phyloP scores from a whole-genome alignment of 2,113 vertebrate species.

The Melanostigma gelatinosum region DNA sequence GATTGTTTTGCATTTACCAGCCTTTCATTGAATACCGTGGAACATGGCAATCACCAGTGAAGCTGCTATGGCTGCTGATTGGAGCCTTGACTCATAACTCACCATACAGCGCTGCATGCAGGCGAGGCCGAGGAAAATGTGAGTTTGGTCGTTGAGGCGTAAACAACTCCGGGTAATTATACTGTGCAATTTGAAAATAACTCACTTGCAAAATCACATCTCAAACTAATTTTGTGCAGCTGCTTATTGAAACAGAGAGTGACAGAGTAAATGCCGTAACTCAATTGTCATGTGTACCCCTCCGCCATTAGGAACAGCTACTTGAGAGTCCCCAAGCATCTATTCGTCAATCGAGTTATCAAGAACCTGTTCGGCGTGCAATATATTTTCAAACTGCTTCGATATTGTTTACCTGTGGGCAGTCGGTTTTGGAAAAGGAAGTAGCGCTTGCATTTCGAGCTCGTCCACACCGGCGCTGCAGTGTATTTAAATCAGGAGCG shows the following conservation, averaged over 20 bases:
- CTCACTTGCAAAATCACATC: conserved; percentile 82
- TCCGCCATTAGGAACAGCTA: conserved; percentile 78
- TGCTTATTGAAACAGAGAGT: conserved; percentile 71
- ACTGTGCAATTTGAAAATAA: conserved; percentile 83
- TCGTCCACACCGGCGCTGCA: conserved; percentile 53
- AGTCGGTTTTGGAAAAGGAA: conserved; percentile 28
- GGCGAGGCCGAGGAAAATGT: conserved; percentile 60
- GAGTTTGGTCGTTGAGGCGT: conserved; percentile 72
- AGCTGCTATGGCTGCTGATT: conserved; percentile 40
- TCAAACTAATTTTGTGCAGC: conserved; percentile 80
- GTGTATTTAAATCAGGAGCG: conserved; percentile 61
- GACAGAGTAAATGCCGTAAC: conserved; percentile 69
- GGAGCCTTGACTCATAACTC: conserved; percentile 68
- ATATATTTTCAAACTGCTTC: conserved; percentile 74
- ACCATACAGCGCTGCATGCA: conserved; percentile 40
- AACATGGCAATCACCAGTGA: conserved; percentile 41
- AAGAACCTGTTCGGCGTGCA: conserved; percentile 72
- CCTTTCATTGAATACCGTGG: conserved; percentile 18
- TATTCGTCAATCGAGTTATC: conserved; percentile 82
- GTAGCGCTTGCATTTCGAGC: conserved; percentile 34
- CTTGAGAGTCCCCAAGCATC: conserved; percentile 80
- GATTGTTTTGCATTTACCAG: conserved; percentile 21
- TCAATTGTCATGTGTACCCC: conserved; percentile 73
- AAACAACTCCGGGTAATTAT: conserved; percentile 82
- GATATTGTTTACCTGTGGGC: conserved; percentile 78